A percentile compares a stretch with the other conserved stretches of the same genome.
Conservation (phyloP, 37 sponge, comb jelly and placozoan species). For the Cliona cf. orientalis region DNA sequence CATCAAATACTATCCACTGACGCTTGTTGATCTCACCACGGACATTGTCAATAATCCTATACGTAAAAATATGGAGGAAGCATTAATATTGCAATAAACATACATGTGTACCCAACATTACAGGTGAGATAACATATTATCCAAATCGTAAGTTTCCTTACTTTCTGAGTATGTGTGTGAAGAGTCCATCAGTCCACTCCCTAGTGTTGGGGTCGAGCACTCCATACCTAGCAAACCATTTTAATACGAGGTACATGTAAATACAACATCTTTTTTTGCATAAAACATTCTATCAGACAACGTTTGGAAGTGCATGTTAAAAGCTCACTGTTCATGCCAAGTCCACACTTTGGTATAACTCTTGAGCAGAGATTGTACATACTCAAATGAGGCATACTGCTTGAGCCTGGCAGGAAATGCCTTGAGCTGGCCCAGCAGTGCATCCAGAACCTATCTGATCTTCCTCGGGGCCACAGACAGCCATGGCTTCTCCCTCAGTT, state of each 20-base stretch:
- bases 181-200: slow-evolving; percentile 99
- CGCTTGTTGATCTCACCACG: slow-evolving; percentile 94
- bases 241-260: too few relatives aligned
- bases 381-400: slow-evolving; percentile 90
- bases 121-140: too few relatives aligned
- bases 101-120: too few relatives aligned
- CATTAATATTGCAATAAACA: too few relatives aligned
- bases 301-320: too few relatives aligned
- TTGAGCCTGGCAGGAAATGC: slow-evolving; percentile 88
- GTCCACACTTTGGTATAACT: slow-evolving; percentile 90
- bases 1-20: slow-evolving; percentile 99
- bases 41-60: slow-evolving; percentile 94
- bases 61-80: too few relatives aligned
- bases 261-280: too few relatives aligned
- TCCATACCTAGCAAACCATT: too few relatives aligned
- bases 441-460: slow-evolving; percentile 82
- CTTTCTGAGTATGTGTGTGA: slow-evolving; percentile 96
- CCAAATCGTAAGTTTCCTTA: too few relatives aligned
- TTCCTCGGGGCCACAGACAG: slow-evolving; percentile 94
- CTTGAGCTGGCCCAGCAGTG: slow-evolving; percentile 80
- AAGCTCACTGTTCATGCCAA: too few relatives aligned
- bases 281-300: too few relatives aligned
- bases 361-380: slow-evolving; percentile 81
- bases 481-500: slow-evolving; percentile 96
- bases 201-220: slow-evolving; percentile 97